phyloP scores from a whole-genome alignment of 2,113 vertebrate genomes.

The Plotosus lineatus region DNA sequence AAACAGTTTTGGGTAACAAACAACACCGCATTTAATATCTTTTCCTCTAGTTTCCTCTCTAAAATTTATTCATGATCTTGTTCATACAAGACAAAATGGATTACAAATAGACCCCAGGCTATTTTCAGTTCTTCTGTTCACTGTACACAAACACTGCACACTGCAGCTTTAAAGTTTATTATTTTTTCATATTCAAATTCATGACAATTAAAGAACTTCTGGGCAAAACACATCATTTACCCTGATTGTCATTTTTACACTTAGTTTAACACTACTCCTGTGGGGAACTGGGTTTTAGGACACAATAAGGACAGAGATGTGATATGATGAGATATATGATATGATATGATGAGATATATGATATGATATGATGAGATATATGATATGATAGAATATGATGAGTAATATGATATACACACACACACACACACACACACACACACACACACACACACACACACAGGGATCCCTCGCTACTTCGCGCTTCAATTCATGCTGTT shows the following conservation, averaged over 20 bases:
- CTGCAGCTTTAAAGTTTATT: not conserved
- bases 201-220: not conserved
- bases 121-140: not conserved
- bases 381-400: too few relatives aligned
- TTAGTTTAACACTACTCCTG: not conserved
- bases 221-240: constrained; percentile 5
- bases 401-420: constrained; percentile 9
- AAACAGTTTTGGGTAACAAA: not conserved
- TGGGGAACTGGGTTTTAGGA: not conserved
- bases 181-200: not conserved
- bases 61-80: not conserved
- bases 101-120: not conserved
- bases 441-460: not conserved
- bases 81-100: not conserved
- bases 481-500: too few relatives aligned
- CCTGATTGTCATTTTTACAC: not conserved
- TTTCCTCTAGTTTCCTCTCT: not conserved
- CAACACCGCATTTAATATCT: not conserved
- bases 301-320: not conserved
- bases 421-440: not conserved
- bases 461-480: too few relatives aligned
- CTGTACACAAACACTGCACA: not conserved
- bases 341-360: too few relatives aligned
- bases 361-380: too few relatives aligned
- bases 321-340: too few relatives aligned